Evolutionary conservation across 2,888 invertebrate genomes (phyloP).

Genomic region (Habroteleia sp.): DNA sequence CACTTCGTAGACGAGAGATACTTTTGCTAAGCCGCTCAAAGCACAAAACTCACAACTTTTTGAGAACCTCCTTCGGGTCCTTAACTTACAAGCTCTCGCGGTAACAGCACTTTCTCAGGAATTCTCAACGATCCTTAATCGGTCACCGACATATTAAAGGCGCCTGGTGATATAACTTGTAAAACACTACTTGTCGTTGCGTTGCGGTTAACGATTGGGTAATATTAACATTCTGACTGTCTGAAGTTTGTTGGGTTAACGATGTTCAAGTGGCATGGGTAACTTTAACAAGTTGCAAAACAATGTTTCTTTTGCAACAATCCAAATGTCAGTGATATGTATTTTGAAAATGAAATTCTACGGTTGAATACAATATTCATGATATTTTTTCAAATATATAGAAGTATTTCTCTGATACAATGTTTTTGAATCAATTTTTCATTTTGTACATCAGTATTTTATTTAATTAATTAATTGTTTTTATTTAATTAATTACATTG

Average conservation of each 20-base stretch:
- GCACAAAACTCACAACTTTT: slow-evolving; percentile 41
- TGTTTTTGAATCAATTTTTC: too few relatives aligned
- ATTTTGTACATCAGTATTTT: too few relatives aligned
- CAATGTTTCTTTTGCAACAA: too few relatives aligned
- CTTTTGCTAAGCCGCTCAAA: slow-evolving; percentile 34
- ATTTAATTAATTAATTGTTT: too few relatives aligned
- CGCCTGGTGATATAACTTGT: slow-evolving; percentile 27
- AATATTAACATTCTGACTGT: slow-evolving; percentile 11
- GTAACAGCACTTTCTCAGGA: slow-evolving; percentile 52
- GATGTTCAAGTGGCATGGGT: slow-evolving; percentile 6
- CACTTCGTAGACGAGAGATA: slow-evolving; percentile 22
- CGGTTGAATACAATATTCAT: too few relatives aligned
- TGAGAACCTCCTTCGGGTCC: slow-evolving; percentile 48
- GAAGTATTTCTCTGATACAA: too few relatives aligned
- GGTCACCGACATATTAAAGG: slow-evolving; percentile 45
- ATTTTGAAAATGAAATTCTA: too few relatives aligned
- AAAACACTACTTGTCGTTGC: slow-evolving; percentile 17
- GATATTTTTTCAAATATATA: too few relatives aligned
- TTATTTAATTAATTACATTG: too few relatives aligned
- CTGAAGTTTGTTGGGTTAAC: slow-evolving; percentile 12
- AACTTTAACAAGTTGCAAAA: background rate
- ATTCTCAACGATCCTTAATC: slow-evolving; percentile 53
- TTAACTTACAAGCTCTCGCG: slow-evolving; percentile 30
- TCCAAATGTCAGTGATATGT: too few relatives aligned
- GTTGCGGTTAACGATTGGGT: slow-evolving; percentile 10